Base-by-base conservation (phyloP, 2,888 invertebrate species). In the Flexamia atlantica region DNA sequence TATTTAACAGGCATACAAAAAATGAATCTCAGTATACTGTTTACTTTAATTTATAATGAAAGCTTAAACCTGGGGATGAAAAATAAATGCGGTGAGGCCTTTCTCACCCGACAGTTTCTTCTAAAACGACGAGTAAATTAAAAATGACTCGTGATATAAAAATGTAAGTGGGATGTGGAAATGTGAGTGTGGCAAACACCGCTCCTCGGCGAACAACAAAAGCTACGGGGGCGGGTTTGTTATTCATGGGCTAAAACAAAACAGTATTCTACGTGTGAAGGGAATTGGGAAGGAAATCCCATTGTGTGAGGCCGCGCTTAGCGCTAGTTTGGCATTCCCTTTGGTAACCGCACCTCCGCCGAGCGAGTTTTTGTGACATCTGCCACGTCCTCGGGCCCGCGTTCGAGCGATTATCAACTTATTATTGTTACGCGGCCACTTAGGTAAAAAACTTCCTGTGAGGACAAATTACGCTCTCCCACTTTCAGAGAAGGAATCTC, bases 251-350 rank as follows among this genome's bases (percentile, higher is more conserved):
- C 32, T 76, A 28, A 76, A 76, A 46, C 68, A 46, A 76, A 76
- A 76, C 76, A 76, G 76, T 28, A 76, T 76, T 76, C 76, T 76
- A 76, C 76, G 76, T 76, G 76, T 50, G 76, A 76, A 50, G 76
- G 76, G 76, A 76, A 76, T 76, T 76, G 76, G 76, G 76, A 76
- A 76, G 76, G 53, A 76, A 76, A 76, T 76, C 46, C 50, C 50
- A 76, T 76, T 76, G 76, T 50, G 76, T 76, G 76, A 50, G 76
- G 50, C 76, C 76, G 76, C 46, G 76, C 76, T 76, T 76, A 76
- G 76, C 50, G 46, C 30, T 76, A 46, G 25, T 76, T 50, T 30
- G 30, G 76, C 76, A 76, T 76, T 76, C 76, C 30, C 74, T 74
- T 74, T 74, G 74, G 76, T 28, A 76, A 25, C 28, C 76, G 12